phyloP scores from a whole-genome alignment of 2,797 vertebrate species.

The Vespertilio murinus region DNA sequence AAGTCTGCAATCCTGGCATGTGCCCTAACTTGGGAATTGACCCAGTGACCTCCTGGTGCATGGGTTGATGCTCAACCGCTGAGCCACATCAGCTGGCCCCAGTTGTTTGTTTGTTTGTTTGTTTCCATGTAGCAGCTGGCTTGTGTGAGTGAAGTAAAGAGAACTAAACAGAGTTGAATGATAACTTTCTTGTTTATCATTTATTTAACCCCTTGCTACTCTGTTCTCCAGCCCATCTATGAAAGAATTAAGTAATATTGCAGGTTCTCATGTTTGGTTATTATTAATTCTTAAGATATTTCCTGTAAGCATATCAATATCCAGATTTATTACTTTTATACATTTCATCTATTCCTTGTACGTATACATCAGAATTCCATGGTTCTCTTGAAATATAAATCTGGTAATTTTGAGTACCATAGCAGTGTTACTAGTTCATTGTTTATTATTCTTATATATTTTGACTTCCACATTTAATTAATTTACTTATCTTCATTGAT shows the following conservation, averaged over 20 bases:
- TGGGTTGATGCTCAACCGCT: no score
- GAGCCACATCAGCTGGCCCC: neutral
- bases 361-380: neutral
- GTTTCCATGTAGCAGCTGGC: neutral
- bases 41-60: no score
- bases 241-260: neutral
- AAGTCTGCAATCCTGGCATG: no score
- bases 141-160: slow-evolving; percentile 13
- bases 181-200: neutral
- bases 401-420: neutral
- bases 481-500: neutral
- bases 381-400: slow-evolving; percentile 16
- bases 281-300: slow-evolving; percentile 21
- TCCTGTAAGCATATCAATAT: neutral
- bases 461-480: slow-evolving; percentile 15
- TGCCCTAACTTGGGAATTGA: no score
- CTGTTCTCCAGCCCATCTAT: neutral
- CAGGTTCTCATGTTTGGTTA: neutral
- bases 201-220: neutral
- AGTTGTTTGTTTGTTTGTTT: neutral
- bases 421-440: neutral
- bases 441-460: neutral
- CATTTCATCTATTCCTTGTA: neutral
- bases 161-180: neutral
- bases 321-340: slow-evolving; percentile 3